Percentiles rank a stretch among this genome's conserved stretches.
phyloP scores from a whole-genome alignment of 1,140 invertebrate species.

The Aplysia californica region DNA sequence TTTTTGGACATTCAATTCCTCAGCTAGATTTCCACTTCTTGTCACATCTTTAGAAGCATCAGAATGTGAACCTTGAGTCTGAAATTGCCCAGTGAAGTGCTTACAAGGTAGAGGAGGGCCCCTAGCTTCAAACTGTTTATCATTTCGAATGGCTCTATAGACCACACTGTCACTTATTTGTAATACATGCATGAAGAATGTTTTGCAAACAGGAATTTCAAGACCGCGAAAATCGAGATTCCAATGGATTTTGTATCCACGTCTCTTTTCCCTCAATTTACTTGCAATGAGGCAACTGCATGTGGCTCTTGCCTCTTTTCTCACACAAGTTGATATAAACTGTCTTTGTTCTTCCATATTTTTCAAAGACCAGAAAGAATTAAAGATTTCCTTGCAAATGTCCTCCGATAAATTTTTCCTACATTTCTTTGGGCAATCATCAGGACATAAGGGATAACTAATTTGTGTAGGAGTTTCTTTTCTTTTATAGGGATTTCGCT shows the following conservation, averaged over 20 bases:
- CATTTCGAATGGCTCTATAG: background rate
- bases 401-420: background rate
- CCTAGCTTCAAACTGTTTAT: background rate
- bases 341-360: constrained; percentile 3
- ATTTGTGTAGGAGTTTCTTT: background rate
- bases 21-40: background rate
- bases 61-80: background rate
- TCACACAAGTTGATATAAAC: background rate
- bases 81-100: background rate
- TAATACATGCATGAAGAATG: constrained; percentile 8
- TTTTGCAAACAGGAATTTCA: background rate
- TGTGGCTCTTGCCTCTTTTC: background rate
- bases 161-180: constrained; percentile 3
- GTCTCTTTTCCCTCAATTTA: background rate
- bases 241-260: background rate
- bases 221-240: background rate
- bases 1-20: background rate
- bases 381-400: background rate
- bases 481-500: background rate
- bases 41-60: background rate
- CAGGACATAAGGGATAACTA: background rate
- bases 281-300: constrained; percentile 3
- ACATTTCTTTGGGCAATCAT: background rate
- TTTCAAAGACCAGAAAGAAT: background rate
- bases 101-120: background rate